A percentile compares a stretch with the other conserved stretches of the same genome.
phyloP scores from a whole-genome alignment of 1,140 invertebrate species.

The Ganaspis sp. region DNA sequence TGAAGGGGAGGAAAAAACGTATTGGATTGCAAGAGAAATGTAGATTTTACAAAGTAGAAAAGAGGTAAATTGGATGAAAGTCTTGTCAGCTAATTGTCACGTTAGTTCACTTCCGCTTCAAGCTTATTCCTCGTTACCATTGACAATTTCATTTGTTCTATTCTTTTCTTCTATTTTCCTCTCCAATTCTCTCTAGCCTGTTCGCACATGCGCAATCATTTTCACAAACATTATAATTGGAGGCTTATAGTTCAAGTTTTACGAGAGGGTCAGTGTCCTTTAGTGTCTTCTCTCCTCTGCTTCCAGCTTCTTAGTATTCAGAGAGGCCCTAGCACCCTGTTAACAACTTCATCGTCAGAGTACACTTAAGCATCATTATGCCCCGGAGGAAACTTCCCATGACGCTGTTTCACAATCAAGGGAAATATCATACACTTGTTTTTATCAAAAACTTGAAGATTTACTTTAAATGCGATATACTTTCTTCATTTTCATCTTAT shows the following conservation, averaged over 20 bases:
- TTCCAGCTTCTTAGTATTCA: constrained; percentile 11
- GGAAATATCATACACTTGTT: background rate
- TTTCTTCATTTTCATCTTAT: too few relatives aligned
- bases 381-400: background rate
- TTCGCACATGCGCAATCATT: background rate
- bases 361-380: constrained; percentile 7
- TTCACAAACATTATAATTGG: background rate
- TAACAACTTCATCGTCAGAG: background rate
- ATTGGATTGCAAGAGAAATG: background rate
- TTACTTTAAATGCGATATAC: too few relatives aligned
- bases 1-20: background rate
- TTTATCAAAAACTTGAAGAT: background rate
- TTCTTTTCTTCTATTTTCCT: background rate
- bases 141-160: constrained; percentile 2
- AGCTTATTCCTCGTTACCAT: constrained; percentile 13
- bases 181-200: background rate
- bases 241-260: constrained; percentile 3
- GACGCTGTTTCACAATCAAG: background rate
- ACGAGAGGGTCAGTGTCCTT: background rate
- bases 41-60: background rate
- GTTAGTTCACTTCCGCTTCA: constrained; percentile 11
- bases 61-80: constrained; percentile 16
- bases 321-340: constrained; percentile 7
- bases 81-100: constrained; percentile 18
- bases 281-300: background rate